phyloP scores from a whole-genome alignment of 2,797 vertebrate genomes.

The Moxostoma hubbsi region DNA sequence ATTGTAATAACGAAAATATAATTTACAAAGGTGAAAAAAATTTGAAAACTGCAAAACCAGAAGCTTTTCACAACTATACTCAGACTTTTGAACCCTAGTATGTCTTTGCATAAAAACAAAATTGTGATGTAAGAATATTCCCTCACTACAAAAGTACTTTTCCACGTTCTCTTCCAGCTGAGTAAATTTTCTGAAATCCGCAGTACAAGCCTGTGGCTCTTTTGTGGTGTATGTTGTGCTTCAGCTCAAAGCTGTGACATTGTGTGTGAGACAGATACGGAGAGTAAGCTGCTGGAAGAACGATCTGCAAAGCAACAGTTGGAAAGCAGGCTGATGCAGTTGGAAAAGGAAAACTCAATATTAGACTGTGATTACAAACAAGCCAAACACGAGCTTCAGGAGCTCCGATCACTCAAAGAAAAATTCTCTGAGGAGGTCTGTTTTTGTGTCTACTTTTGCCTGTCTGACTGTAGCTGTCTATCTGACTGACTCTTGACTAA shows the following conservation, averaged over 20 bases:
- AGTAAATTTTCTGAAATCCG: constrained; percentile 4
- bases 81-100: too few relatives aligned
- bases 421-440: constrained; percentile 87
- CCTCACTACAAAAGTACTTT: neutral
- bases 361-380: constrained; percentile 94
- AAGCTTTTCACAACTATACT: too few relatives aligned
- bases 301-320: constrained; percentile 86
- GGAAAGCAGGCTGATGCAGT: constrained; percentile 87
- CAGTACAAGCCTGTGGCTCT: constrained; percentile 1
- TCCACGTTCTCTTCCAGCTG: neutral
- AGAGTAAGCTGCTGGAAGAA: constrained; percentile 89
- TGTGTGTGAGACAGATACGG: constrained; percentile 82
- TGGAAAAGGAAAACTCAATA: constrained; percentile 90
- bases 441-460: neutral
- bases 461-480: neutral
- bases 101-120: neutral
- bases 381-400: constrained; percentile 83
- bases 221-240: neutral
- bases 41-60: too few relatives aligned
- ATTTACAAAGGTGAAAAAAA: too few relatives aligned
- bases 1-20: too few relatives aligned
- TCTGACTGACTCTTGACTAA: neutral
- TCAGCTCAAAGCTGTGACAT: neutral
- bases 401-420: constrained; percentile 86
- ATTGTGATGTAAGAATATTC: neutral